phyloP scores from a whole-genome alignment of 1,140 invertebrate species.

The Lerema accius region DNA sequence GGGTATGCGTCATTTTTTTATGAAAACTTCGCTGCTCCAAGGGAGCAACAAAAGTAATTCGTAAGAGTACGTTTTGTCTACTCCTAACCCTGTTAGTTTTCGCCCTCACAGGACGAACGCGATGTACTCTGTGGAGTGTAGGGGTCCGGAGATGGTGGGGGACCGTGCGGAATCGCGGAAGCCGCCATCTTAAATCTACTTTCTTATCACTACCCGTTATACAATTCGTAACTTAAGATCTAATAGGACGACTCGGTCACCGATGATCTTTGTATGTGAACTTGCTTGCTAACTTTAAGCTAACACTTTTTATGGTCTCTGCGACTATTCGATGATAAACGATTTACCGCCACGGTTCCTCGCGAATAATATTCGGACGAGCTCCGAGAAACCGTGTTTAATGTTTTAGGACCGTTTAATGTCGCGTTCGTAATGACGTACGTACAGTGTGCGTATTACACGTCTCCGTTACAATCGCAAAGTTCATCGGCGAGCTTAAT shows the following conservation, averaged over 20 bases:
- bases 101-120: conserved; percentile 13
- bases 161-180: conserved; percentile 8
- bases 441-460: background rate
- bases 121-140: background rate
- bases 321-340: background rate
- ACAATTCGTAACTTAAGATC: conserved; percentile 10
- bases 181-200: conserved; percentile 8
- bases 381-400: background rate
- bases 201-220: conserved; percentile 16
- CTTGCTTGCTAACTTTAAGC: background rate
- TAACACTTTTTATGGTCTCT: conserved; percentile 8
- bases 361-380: background rate
- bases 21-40: background rate
- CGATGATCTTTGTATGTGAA: conserved; percentile 10
- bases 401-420: conserved; percentile 8
- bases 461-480: background rate
- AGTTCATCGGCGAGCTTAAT: conserved; percentile 12
- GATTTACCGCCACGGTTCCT: background rate
- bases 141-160: conserved; percentile 5
- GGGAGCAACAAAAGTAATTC: conserved; percentile 1
- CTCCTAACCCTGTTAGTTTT: conserved; percentile 6
- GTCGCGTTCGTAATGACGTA: background rate
- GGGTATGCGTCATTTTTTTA: conserved; percentile 12
- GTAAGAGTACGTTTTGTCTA: background rate
- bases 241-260: conserved; percentile 13